Evolutionary conservation across 2,797 vertebrate genomes (phyloP), one percentile per base, ranked within the genome.

Genomic region (Luscinia megarhynchos): DNA sequence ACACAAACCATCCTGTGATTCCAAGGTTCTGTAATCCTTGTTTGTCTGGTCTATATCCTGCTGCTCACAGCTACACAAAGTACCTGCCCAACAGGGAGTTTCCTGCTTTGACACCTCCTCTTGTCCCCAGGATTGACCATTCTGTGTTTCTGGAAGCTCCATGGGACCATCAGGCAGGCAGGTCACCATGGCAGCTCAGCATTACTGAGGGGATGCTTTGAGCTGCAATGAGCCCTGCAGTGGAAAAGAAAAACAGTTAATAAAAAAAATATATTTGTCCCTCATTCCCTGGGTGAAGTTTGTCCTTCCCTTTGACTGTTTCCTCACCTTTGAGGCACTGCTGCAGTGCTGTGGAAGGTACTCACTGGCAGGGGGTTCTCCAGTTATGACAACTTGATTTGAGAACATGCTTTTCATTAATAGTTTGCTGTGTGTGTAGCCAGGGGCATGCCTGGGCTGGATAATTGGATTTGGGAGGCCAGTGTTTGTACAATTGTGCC

Each of bases 371-470:
- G 58, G 51, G 73, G 77, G 50, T 72, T 78, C 29, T 69, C 41
- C 55, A 55, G 62, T 61, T 53, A 30, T 59, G 91, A 93, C 86
- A 86, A 17, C 89, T 68, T 50, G 87, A 92, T 89, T 87, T 82
- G 67, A 78, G 68, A 72, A 40, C 48, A 8, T 20, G 76, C 74
- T 78, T 76, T 86, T 88, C 62, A 76, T 93, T 63, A 73, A 6
- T 19, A 30, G 57, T 57, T 75, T 20, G 3, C 62, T 78, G 83
- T 58, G 43, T 6, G 15, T 34, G 54, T 30, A 75, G 92, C 82
- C 70, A 17, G 83, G 70, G 93, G 50, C 85, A 34, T 58, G 83
- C 53, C 92, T 82, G 17, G 40, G 64, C 53, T 29, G 79, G 76
- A 5, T 82, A 70, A 83, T 84, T 88, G 89, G 84, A 66, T 94